phyloP scores from a whole-genome alignment of 2,797 vertebrate species.

The Eulemur albifrons region DNA sequence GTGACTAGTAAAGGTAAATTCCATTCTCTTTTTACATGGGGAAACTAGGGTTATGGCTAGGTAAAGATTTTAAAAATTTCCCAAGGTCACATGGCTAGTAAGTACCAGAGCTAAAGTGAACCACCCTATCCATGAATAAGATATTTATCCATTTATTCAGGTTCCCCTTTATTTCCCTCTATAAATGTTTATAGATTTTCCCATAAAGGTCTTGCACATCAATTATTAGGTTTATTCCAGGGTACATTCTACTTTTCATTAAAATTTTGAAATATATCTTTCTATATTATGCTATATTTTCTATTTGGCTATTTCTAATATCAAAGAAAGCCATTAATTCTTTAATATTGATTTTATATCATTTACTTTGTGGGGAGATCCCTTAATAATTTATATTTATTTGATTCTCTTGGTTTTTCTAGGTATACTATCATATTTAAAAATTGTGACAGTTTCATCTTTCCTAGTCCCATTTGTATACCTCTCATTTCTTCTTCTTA shows the following conservation, averaged over 20 bases:
- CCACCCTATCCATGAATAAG: not conserved
- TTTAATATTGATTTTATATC: not conserved
- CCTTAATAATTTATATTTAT: not conserved
- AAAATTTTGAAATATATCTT: not conserved
- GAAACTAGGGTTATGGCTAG: not conserved
- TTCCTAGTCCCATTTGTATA: not conserved
- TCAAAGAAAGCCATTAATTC: not conserved
- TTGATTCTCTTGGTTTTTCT: not conserved
- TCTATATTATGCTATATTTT: not conserved
- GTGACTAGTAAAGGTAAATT: not conserved
- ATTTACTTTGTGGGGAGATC: not conserved
- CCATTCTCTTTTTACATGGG: not conserved
- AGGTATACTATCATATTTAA: not conserved
- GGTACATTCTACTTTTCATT: not conserved
- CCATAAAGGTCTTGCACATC: not conserved
- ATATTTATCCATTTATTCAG: not conserved
- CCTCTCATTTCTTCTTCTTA: not conserved
- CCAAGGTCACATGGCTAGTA: not conserved
- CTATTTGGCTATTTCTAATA: not conserved
- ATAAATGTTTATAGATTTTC: conserved; percentile 1
- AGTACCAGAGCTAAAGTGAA: not conserved
- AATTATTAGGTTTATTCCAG: conserved; percentile 5
- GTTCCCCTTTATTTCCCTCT: not conserved
- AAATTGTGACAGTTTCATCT: not conserved
- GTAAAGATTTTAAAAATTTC: not conserved